Base-by-base conservation (phyloP, 2,797 vertebrate genomes). In the Kryptolebias ocellatus region DNA sequence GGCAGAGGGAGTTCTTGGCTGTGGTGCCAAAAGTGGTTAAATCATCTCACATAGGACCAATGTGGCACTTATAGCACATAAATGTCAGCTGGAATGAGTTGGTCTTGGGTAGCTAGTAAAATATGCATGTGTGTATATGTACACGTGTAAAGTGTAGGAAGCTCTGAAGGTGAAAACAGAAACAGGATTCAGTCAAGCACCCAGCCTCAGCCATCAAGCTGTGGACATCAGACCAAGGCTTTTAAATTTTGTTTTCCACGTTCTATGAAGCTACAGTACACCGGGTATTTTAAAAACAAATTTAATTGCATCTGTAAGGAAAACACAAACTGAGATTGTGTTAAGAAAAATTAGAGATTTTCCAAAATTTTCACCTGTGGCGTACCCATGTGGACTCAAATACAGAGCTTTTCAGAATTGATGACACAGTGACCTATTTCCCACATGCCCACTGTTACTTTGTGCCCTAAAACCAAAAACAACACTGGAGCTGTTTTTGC, bases 51-150 rank as follows among this genome's bases (percentile, higher is more conserved):
- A 85, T 57, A 71, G 78, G 78, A 83, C 56, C 76, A 61, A 87
- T 89, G 86, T 89, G 90, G 87, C 88, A 90, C 88, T 91, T 87
- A 88, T 70, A 81, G 88, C 84, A 78, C 74, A 88, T 91, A 88
- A 91, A 93, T 47, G 76, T 91, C 90, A 89, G 51, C 29, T 29
- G 73, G 77, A 85, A 84, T 83, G 78, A 90, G 73, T 71, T 62
- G 76, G 82, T 74, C 75, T 47, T 47, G 54, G 67, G 72, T 46
- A 73, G 76, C 74, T 4, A 8, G 57, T 64, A 53, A 62, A 73
- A 85, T 83, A 74, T 74, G 64, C 60, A 70, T 77, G 16, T 9
- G 7, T 64, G 28, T 31, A 18, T 51, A 31, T 27, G 5, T 46
- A 49, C 49, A 29, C 65, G 46, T 74, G 53, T 24, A 27, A 52